phyloP scores from a whole-genome alignment of 2,888 invertebrate species.

The Eupeodes luniger region DNA sequence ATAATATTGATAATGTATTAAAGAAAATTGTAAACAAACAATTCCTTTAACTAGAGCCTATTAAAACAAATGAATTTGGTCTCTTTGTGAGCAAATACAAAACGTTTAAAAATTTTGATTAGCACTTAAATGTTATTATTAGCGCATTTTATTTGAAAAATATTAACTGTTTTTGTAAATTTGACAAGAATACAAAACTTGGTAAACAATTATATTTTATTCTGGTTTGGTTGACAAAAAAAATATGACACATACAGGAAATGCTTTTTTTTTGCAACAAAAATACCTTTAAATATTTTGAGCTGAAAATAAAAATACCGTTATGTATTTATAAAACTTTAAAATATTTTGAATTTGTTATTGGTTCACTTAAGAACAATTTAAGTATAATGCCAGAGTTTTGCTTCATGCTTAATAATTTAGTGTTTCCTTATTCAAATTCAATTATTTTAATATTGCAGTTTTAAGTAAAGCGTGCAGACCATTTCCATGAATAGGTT shows the following conservation, averaged over 20 bases:
- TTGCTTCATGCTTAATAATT: no score
- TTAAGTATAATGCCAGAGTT: neutral
- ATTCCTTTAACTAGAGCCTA: neutral
- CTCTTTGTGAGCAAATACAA: neutral
- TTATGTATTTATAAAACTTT: slow-evolving; percentile 8
- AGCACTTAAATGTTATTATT: neutral
- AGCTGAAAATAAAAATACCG: neutral
- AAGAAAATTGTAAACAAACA: neutral
- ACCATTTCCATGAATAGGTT: neutral
- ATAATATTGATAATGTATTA: neutral
- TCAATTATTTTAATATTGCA: neutral
- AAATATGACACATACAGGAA: slow-evolving; percentile 21
- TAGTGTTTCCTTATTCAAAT: neutral
- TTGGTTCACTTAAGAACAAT: neutral
- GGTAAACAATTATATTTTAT: neutral
- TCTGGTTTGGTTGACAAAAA: neutral
- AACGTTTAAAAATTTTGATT: slow-evolving; percentile 16
- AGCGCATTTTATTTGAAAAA: neutral
- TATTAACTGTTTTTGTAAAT: neutral
- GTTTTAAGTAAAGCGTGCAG: neutral
- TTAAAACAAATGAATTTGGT: neutral
- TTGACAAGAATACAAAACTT: neutral
- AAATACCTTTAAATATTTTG: neutral
- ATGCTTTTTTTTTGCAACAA: neutral
- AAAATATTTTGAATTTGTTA: neutral